Evolutionary conservation across 2,113 vertebrate genomes (phyloP), one percentile per base, ranked within the genome.

Genomic region (Orycteropus afer): DNA sequence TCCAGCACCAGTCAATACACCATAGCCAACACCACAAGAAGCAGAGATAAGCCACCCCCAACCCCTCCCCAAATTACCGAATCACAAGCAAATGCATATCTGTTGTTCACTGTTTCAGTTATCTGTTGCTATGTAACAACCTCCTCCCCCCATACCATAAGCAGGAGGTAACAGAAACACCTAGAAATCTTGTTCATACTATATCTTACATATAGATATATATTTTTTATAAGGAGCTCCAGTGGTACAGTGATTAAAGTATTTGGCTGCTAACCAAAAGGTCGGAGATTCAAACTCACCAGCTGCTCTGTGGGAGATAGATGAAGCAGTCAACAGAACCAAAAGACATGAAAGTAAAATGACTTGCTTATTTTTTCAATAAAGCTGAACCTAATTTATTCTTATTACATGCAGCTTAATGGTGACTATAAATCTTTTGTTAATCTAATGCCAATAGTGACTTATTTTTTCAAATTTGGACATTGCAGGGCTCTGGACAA

Each of bases 401-500:
- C 45, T 51, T 93, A 40, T 86, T 93, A 76, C 9, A 53, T 37
- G 40, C 59, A 90, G 42, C 23, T 87, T 82, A 76, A 23, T 77
- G 57, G 47, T 86, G 17, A 76, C 77, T 82, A 77, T 82, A 76
- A 93, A 76, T 81, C 45, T 87, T 76, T 81, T 86, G 63, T 15
- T 51, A 77, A 82, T 25, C 55, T 12, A 71, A 61, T 82, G 22
- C 29, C 27, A 78, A 14, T 37, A 51, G 12, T 93, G 61, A 87
- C 67, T 51, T 88, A 87, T 45, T 90, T 89, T 87, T 82, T 87
- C 45, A 93, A 32, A 90, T 95, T 87, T 87, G 40, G 34, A 93
- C 83, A 65, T 49, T 90, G 7, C 61, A 90, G 53, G 63, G 55
- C 74, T 63, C 29, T 74, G 47, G 40, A 32, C 32, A 91, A 88